A percentile compares a stretch with the other conserved stretches of the same genome.
Conservation (phyloP, 2,888 invertebrate species). For the Himalopsyche kuldschensis region DNA sequence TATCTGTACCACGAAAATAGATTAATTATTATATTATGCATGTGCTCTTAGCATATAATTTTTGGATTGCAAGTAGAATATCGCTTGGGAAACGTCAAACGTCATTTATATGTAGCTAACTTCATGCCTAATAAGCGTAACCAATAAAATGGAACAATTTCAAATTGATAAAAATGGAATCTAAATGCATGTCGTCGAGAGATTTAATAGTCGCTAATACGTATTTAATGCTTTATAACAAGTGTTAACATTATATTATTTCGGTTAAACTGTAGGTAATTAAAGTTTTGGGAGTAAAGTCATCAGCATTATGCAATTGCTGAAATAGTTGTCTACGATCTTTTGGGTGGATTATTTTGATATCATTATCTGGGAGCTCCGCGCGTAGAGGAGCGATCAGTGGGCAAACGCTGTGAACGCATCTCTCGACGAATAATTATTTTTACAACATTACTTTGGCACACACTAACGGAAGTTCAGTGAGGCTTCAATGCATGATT, state of each 20-base stretch:
- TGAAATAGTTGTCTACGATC: neutral
- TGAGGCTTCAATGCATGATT: neutral
- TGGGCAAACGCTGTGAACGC: neutral
- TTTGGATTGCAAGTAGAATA: neutral
- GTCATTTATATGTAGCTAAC: neutral
- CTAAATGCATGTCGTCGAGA: too few species aligned
- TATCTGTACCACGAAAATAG: too few species aligned
- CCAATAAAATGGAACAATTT: neutral
- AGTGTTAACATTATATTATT: too few species aligned
- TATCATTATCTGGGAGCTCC: neutral
- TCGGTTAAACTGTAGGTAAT: too few species aligned
- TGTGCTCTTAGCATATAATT: neutral
- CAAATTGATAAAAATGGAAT: neutral
- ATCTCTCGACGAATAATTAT: constrained; percentile 1
- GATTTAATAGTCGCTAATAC: too few species aligned
- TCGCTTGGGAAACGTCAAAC: neutral
- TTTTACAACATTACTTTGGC: constrained; percentile 14
- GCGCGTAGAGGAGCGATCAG: neutral
- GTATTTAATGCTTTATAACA: too few species aligned
- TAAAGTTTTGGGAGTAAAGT: neutral
- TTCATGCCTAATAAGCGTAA: neutral
- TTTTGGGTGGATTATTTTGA: neutral
- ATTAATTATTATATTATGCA: too few species aligned
- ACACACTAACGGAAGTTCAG: neutral
- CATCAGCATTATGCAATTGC: neutral